Base-by-base conservation (phyloP, 1,140 invertebrate genomes). In the Camponotus floridanus region DNA sequence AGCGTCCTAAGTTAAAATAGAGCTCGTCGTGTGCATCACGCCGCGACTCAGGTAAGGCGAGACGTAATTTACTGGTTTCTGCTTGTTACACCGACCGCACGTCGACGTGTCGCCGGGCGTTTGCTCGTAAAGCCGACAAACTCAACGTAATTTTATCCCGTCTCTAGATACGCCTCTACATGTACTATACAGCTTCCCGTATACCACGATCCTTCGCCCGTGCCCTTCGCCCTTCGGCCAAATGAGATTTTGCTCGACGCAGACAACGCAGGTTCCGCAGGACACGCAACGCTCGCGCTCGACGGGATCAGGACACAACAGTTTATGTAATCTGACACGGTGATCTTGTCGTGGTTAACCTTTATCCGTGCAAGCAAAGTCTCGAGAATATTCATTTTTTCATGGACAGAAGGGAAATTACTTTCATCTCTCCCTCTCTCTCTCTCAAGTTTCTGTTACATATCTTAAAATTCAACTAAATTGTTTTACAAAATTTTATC, bases 61-160 rank as follows among this genome's bases (percentile, higher is more conserved):
- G 90, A 90, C 91, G 87, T 92, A 91, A 92, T 92, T 91, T 92
- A 92, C 88, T 84, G 90, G 84, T 81, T 85, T 86, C 87, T 88
- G 89, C 89, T 90, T 88, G 89, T 87, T 90, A 90, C 76, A 84
- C 85, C 67, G 74, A 65, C 51, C 83, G 65, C 86, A 76, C 88
- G 87, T 84, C 87, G 79, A 70, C 73, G 76, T 88, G 89, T 87
- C 86, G 85, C 65, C 89, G 67, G 48, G 81, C 74, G 81, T 79
- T 83, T 48, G 55, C 91, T 89, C 91, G 91, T 92, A 90, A 92
- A 93, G 88, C 88, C 89, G 86, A 89, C 90, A 92, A 92, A 92
- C 92, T 89, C 91, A 86, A 88, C 81, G 91, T 90, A 91, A 92
- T 93, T 92, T 91, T 89, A 92, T 93, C 89, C 86, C 90, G 87